Evolutionary conservation across 2,113 vertebrate species (phyloP).

Genomic region (Carollia perspicillata): DNA sequence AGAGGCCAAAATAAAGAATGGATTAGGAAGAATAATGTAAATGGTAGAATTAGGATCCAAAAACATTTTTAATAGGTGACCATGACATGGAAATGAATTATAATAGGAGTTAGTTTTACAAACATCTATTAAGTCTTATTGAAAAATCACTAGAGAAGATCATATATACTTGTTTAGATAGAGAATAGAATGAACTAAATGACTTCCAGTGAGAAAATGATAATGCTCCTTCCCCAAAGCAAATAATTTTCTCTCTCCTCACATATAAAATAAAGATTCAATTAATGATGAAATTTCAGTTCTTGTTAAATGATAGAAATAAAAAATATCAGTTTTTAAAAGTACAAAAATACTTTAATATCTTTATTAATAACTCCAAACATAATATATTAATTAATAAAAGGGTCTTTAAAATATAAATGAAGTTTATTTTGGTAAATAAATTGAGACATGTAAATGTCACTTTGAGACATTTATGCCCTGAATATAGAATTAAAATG

Average conservation of each 20-base stretch:
- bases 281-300: not conserved
- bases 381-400: constrained; percentile 21
- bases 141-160: not conserved
- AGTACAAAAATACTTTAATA: not conserved
- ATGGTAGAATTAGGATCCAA: not conserved
- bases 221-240: not conserved
- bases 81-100: not conserved
- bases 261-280: not conserved
- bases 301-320: not conserved
- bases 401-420: constrained; percentile 35
- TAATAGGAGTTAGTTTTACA: not conserved
- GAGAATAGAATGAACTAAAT: not conserved
- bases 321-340: not conserved
- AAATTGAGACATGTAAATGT: not conserved
- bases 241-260: constrained; percentile 7
- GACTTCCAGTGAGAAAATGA: not conserved
- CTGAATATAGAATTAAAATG: constrained; percentile 29
- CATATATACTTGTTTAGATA: not conserved
- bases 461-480: not conserved
- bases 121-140: not conserved
- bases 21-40: not conserved
- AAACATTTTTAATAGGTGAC: not conserved
- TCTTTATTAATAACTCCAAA: constrained; percentile 22
- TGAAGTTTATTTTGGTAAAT: not conserved
- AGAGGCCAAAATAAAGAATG: not conserved